phyloP scores from a whole-genome alignment of 2,797 vertebrate genomes.

The Chaenodraco wilsoni region DNA sequence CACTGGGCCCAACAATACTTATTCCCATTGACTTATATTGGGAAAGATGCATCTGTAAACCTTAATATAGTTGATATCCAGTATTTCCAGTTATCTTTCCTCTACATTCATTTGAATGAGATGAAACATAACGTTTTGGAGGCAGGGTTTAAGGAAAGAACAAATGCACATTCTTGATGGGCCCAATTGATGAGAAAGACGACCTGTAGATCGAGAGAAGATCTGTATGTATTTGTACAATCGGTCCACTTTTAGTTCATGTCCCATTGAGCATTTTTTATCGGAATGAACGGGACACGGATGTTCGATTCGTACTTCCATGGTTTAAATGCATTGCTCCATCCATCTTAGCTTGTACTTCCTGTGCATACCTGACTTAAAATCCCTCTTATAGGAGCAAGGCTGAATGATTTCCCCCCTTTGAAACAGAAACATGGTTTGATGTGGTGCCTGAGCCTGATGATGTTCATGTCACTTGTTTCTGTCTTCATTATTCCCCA shows the following conservation, averaged over 20 bases:
- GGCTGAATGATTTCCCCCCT: slow-evolving; percentile 13
- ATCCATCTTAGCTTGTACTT: background rate
- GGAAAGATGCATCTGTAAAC: too few species aligned
- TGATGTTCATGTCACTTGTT: slow-evolving; percentile 56
- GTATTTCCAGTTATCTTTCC: too few species aligned
- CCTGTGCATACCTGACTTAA: background rate
- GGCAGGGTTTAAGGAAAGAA: too few species aligned
- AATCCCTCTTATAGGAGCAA: background rate
- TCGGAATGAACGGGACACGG: too few species aligned
- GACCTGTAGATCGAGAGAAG: background rate
- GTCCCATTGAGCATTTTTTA: too few species aligned
- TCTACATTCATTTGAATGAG: too few species aligned
- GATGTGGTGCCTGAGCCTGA: slow-evolving; percentile 48
- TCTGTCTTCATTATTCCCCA: slow-evolving; percentile 53
- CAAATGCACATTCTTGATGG: too few species aligned
- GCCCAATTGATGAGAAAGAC: background rate
- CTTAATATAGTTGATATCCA: too few species aligned
- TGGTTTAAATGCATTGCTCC: slow-evolving; percentile 2
- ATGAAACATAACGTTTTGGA: too few species aligned
- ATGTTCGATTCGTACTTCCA: background rate
- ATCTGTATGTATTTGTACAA: background rate
- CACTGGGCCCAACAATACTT: too few species aligned
- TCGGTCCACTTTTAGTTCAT: too few species aligned
- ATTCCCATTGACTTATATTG: too few species aligned
- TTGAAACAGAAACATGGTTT: slow-evolving; percentile 28